Evolutionary conservation across 2,797 vertebrate genomes (phyloP).

Genomic region (Diplodus puntazzo): DNA sequence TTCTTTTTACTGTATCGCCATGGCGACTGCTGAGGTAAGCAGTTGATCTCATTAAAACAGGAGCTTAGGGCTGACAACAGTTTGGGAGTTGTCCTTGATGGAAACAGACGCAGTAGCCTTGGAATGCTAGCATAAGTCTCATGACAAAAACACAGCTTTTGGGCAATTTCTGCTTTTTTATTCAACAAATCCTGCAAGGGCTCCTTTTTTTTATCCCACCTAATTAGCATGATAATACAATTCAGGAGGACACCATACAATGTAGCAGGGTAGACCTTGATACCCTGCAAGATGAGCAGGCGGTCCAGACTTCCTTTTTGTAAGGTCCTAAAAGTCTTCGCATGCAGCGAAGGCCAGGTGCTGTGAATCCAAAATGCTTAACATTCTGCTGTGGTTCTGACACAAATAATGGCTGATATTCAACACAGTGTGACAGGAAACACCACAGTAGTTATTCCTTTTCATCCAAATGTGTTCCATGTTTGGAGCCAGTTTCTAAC

Average conservation of each 20-base stretch:
- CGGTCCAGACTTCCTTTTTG: background rate
- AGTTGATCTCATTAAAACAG: conserved; percentile 70
- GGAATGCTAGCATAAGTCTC: conserved; percentile 19
- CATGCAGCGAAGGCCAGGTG: background rate
- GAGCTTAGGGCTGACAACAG: conserved; percentile 40
- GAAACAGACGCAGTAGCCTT: conserved; percentile 54
- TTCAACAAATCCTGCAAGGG: conserved; percentile 25
- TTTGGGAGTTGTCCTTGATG: conserved; percentile 65
- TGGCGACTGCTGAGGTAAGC: conserved; percentile 73
- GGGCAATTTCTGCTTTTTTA: conserved; percentile 42
- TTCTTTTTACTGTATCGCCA: conserved; percentile 65
- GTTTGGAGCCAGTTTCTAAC: background rate
- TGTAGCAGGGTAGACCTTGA: conserved; percentile 52
- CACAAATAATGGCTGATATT: background rate
- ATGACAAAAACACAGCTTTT: conserved; percentile 39
- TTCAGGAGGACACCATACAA: conserved; percentile 33
- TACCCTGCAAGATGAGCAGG: conserved; percentile 42
- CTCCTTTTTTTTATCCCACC: conserved; percentile 29
- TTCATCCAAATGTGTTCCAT: background rate
- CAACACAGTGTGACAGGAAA: background rate
- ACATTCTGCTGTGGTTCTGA: background rate
- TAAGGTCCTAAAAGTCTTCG: conserved; percentile 10
- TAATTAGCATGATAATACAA: conserved; percentile 64
- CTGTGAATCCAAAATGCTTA: background rate
- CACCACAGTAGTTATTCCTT: background rate